Base-by-base conservation (phyloP, 2,888 invertebrate species). In the Pheosia gnoma region DNA sequence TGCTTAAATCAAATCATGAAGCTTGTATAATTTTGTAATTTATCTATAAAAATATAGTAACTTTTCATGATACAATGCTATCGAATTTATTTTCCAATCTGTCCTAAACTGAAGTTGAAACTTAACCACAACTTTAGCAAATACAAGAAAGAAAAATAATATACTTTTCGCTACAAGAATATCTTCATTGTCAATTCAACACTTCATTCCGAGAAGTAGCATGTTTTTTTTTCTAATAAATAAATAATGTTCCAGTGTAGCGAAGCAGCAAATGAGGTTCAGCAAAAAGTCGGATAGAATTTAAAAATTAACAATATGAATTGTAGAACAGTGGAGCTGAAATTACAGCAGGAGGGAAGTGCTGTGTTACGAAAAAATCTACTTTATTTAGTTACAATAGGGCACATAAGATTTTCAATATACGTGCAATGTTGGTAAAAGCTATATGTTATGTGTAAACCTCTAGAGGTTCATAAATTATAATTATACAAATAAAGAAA, bases 201-300 rank as follows among this genome's bases (percentile, higher is more conserved):
- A 75, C 77, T 81, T 80, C 74, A 80, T 86, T 84, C 81, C 73
- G 73, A 75, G 78, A 82, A 83, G 83, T 81, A 82, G 81, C 79
- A 77, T 79, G 72, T 81, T 82, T 81, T 65, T 25, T 78, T 68
- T 77, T 71, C 77, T 78, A 77, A 72, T 86, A 83, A 85, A 88
- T 87, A 87, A 84, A 79, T 79, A 81, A 85, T 84, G 66, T 65
- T 63, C 68, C 65, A 66, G 75, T 78, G 76, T 80, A 82, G 78
- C 78, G 71, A 62, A 77, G 77, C 76, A 67, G 73, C 72, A 85
- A 83, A 85, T 83, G 78, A 82, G 79, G 79, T 78, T 77, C 70
- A 73, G 77, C 72, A 72, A 68, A 79, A 79, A 72, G 69, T 69
- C 64, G 70, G 70, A 70, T 66, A 77, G 71, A 76, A 63, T 71